These are phyloP conservation scores for Hormiphora californensis DNA, from an alignment of 37 sponge, comb jelly and placozoan genomes.

Conservation along the genomic window DNA sequence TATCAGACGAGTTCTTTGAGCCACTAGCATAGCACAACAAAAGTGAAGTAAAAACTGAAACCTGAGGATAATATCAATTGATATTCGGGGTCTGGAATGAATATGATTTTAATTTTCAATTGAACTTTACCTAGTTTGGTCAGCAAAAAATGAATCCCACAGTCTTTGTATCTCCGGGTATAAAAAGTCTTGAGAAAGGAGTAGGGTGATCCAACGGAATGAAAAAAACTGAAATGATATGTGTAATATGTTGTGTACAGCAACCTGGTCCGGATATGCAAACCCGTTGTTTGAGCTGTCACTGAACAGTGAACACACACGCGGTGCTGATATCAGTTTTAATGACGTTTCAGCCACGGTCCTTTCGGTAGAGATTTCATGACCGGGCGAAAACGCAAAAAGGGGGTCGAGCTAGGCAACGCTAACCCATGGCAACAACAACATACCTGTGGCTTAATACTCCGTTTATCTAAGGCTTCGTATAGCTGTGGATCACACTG, in stretches of 20 bases:
- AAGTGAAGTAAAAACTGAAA: slow-evolving; percentile 76
- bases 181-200: slow-evolving; percentile 92
- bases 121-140: not conserved
- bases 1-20: not conserved
- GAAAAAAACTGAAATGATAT: slow-evolving; percentile 68
- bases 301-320: too few species aligned
- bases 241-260: too few species aligned
- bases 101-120: not conserved
- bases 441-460: not conserved
- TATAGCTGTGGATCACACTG: slow-evolving; percentile 63
- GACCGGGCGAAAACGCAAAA: too few species aligned
- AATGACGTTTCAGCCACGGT: too few species aligned
- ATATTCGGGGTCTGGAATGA: too few species aligned
- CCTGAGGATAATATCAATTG: slow-evolving; percentile 51
- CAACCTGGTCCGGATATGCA: too few species aligned
- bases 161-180: slow-evolving; percentile 69
- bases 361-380: too few species aligned
- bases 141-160: slow-evolving; percentile 43
- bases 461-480: slow-evolving; percentile 55
- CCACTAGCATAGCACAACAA: slow-evolving; percentile 90
- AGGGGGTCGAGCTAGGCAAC: too few species aligned
- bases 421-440: not conserved
- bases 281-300: too few species aligned
- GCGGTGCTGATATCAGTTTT: too few species aligned
- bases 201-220: slow-evolving; percentile 88